Base-by-base conservation (phyloP, 2,888 invertebrate species). In the Hetaerina titia region DNA sequence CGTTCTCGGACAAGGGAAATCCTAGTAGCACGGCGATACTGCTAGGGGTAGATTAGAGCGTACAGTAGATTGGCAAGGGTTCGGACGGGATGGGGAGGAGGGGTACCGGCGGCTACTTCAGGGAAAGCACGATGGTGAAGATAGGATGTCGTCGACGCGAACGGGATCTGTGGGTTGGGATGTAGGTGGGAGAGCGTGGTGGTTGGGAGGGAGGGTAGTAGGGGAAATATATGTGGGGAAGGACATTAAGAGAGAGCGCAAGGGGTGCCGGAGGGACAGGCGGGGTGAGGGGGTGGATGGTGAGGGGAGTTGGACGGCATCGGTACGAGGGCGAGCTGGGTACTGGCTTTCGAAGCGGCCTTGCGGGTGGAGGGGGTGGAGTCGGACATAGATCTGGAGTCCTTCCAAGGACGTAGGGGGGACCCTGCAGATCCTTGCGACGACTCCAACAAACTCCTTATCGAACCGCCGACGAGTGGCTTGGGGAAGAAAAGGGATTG, bases 371-470 rank as follows among this genome's bases (percentile, higher is more conserved):
- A 11, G 6, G 69, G 31, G 25, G 63, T 45, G 57, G 90, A 11
- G 19, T 81, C n/a, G 89, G 95, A 74, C 89, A 89, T 19, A 74
- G 56, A 58, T 69, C 69, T 88, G 89, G 89, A 89, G 69, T 31
- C 64, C 57, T 57, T 74, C 87, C 74, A 89, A 94, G 88, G 87
- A 89, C 94, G 31, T 57, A 74, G 60, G 56, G 90, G 57, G 57
- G 81, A n/a, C 60, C 19, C 90, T 81, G 95, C 88, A 92, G 94
- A 94, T 95, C 88, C 92, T 57, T 74, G 92, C 92, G 92, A 56
- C 92, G 92, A 69, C 45, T 92, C 92, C 92, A 92, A 74, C 19
- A 17, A 57, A 74, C 69, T 92, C 92, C 92, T 92, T 92, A 92
- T 92, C 92, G 92, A 90, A 90, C 90, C 58, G 57, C 58, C 60